Evolutionary conservation across 2,797 vertebrate genomes (phyloP).

Genomic region (Chrysocyon brachyurus): DNA sequence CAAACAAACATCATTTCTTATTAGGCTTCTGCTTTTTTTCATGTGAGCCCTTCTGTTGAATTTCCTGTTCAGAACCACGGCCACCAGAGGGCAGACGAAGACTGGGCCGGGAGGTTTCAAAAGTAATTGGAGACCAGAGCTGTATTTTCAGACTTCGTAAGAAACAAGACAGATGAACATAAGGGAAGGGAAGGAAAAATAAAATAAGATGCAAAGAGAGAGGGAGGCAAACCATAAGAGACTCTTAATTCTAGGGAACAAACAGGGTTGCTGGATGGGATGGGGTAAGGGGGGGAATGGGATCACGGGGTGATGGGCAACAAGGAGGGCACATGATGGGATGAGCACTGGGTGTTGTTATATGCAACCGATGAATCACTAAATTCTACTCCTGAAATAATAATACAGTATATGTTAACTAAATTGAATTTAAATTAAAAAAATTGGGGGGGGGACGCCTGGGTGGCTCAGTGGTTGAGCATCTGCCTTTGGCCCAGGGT

Average conservation of each 20-base stretch:
- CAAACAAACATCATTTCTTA: background rate
- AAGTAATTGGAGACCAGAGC: background rate
- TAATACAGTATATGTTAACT: background rate
- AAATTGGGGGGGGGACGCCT: background rate
- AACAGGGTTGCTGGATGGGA: background rate
- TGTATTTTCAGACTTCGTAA: background rate
- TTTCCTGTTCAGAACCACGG: background rate
- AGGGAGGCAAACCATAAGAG: background rate
- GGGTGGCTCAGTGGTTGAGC: no score
- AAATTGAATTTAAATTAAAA: background rate
- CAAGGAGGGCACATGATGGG: background rate
- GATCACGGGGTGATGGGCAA: background rate
- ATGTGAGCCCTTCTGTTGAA: background rate
- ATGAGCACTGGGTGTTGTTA: background rate
- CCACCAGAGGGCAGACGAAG: constrained; percentile 77
- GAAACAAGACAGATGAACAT: background rate
- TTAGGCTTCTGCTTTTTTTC: background rate
- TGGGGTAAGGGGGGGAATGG: no score
- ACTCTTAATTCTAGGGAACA: background rate
- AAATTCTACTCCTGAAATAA: background rate
- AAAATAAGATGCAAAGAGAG: background rate
- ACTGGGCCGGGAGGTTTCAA: background rate
- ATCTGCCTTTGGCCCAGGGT: no score
- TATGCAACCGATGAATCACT: background rate
- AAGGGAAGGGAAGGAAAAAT: background rate